Conservation (phyloP, 1,140 invertebrate genomes). For the Drosophila serrata region DNA sequence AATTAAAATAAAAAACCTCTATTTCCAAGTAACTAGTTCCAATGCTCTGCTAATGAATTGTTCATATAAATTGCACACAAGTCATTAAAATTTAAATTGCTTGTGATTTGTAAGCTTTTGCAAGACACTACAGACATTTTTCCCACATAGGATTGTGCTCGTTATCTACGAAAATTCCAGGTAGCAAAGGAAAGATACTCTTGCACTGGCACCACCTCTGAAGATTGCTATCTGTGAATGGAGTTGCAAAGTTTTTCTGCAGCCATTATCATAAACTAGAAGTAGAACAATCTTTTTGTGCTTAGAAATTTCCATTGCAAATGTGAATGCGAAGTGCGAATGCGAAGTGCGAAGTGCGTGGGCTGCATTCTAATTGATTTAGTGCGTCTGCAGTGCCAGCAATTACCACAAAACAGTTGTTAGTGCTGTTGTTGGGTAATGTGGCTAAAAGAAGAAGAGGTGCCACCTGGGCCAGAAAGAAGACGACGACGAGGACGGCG, state of each 20-base stretch:
- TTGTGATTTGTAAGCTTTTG: constrained; percentile 15
- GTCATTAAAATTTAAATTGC: constrained; percentile 31
- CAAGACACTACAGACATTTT: constrained; percentile 9
- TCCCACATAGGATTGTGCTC: constrained; percentile 9
- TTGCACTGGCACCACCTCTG: not conserved
- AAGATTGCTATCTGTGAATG: constrained; percentile 41
- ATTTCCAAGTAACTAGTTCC: not conserved
- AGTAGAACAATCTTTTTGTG: constrained; percentile 52
- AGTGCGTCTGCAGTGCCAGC: constrained; percentile 62
- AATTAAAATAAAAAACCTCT: not conserved
- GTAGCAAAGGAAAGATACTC: constrained; percentile 35
- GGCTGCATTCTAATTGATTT: constrained; percentile 70
- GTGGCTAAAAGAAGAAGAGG: constrained; percentile 22
- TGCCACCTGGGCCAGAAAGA: constrained; percentile 12
- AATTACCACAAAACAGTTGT: constrained; percentile 40
- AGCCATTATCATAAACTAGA: constrained; percentile 45
- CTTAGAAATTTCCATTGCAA: constrained; percentile 53
- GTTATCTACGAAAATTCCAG: constrained; percentile 8
- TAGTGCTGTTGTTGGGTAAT: constrained; percentile 29
- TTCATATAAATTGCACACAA: constrained; percentile 1
- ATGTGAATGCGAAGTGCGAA: constrained; percentile 15
- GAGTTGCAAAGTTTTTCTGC: constrained; percentile 37
- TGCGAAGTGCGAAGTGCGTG: constrained; percentile 11
- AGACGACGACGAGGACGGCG: not conserved
- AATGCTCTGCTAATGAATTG: not conserved